These are phyloP conservation scores for Argyrosomus japonicus DNA, from an alignment of 2,113 vertebrate species.

Conservation along the genomic window DNA sequence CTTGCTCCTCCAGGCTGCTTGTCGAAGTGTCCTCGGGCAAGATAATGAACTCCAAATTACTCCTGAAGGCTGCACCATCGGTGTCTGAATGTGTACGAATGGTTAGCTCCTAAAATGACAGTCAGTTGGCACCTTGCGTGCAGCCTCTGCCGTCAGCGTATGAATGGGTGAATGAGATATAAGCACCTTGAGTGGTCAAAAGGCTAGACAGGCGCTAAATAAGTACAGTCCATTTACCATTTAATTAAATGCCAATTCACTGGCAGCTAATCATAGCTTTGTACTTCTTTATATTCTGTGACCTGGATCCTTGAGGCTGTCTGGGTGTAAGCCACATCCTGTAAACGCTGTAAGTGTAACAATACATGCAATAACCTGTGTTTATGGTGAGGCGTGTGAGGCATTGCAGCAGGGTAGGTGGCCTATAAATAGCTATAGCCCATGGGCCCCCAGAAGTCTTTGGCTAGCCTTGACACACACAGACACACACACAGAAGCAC, in stretches of 20 bases:
- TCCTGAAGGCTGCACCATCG: no score
- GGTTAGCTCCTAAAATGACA: no score
- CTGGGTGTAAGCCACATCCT: slow-evolving; percentile 1
- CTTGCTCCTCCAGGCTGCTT: no score
- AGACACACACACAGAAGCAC: background rate
- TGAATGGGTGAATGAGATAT: no score
- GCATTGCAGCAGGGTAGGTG: slow-evolving; percentile 68
- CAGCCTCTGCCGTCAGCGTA: no score
- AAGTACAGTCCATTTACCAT: no score
- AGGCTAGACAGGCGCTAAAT: no score
- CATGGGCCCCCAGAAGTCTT: slow-evolving; percentile 65
- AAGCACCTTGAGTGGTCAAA: no score
- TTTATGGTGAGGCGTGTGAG: slow-evolving; percentile 58
- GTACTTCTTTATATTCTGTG: background rate
- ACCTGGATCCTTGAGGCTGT: slow-evolving; percentile 1
- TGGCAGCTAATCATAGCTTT: background rate
- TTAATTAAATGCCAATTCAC: background rate
- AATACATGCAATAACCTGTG: slow-evolving; percentile 59
- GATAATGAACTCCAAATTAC: no score
- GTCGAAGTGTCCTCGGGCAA: no score
- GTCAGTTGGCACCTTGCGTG: no score
- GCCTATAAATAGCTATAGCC: slow-evolving; percentile 76
- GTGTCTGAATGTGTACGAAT: no score
- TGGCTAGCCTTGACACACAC: slow-evolving; percentile 63
- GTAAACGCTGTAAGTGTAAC: slow-evolving; percentile 34